Evolutionary conservation across 2,797 vertebrate genomes (phyloP), one percentile per base, ranked within the genome.

Genomic region (Atherinosoma microstoma): DNA sequence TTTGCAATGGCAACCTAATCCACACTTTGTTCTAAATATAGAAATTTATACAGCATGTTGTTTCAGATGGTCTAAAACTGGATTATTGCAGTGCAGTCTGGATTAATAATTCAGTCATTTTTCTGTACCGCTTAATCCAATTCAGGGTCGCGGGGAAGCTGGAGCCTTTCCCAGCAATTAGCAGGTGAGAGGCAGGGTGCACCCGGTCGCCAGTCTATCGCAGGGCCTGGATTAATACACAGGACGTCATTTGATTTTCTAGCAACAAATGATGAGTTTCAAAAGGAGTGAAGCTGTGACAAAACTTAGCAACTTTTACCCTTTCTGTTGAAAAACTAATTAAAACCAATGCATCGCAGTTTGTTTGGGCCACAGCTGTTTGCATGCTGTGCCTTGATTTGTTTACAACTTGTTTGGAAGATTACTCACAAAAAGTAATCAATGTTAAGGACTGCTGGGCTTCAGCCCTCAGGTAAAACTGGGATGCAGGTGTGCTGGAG

Each of bases 401-500:
- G 60, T 47, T 15, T 29, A 16, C 24, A 59, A 34, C 16, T 45
- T 56, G 49, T 57, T 57, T 53, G 56, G 22, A 22, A n/a, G 11
- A 83, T 62, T 56, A n/a, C n/a, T 79, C 56, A 51, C 20, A 20
- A 58, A 67, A 47, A 3, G 13, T 3, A n/a, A 67, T 57, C 36
- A 75, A 32, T 12, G 42, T 51, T 34, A 60, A 64, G 11, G 42
- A 60, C 30, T 67, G 56, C 1, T 24, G 0, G 15, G 16, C 35
- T 61, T 15, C 13, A 2, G 57, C 47, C 35, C 24, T 62, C 7
- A 27, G 74, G 57, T 10, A 68, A 65, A 73, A 60, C 40, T 65
- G 78, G 75, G 86, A 89, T 85, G 76, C 78, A 79, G 83, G 75
- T 75, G 67, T 57, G 73, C 53, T 68, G 64, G 54, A 57, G 63